Evolutionary conservation across 2,113 vertebrate species (phyloP), one percentile per base, ranked within the genome.

Genomic region (Murina feae): DNA sequence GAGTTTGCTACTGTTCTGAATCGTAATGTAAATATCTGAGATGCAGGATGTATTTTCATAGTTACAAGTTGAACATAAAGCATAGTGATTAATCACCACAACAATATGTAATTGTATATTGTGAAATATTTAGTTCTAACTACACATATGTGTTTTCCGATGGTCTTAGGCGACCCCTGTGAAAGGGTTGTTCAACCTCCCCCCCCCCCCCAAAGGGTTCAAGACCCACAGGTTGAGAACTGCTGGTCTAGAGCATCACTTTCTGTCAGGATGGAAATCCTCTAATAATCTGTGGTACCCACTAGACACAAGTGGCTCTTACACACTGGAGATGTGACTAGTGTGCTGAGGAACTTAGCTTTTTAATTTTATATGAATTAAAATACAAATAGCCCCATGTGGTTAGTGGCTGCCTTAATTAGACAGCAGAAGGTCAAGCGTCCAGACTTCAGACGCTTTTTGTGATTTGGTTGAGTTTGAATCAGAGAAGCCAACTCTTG

Each of bases 391-490:
- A 79, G 21, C 65, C 1, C 47, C 18, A 30, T 75, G 37, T 69
- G 37, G 7, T 53, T 58, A 14, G 66, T 89, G 37, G 17, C n/a
- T 83, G 58, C 37, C 68, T 30, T 55, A 20, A 20, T 65, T 76
- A 76, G 44, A 13, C 47, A 78, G 18, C 4, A 11, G n/a, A 76
- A 81, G 32, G 37, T 86, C 53, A 94, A 49, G 42, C 88, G 47
- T 82, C 16, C 66, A 58, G 69, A 87, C 74, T 90, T 79, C 65
- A 83, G 74, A 87, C 7, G 28, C 20, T 20, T 93, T 88, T 92
- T 84, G 90, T 82, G 23, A 85, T 83, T 90, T 76, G 68, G 65
- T 95, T 66, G 71, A 65, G 42, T 94, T 79, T 84, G 95, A 96
- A 35, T 94, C 23, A 65, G 37, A 93, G 60, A 92, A 81, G 53